These are phyloP conservation scores for Diplazon laetatorius DNA, from an alignment of 2,888 invertebrate genomes.

Conservation along the genomic window DNA sequence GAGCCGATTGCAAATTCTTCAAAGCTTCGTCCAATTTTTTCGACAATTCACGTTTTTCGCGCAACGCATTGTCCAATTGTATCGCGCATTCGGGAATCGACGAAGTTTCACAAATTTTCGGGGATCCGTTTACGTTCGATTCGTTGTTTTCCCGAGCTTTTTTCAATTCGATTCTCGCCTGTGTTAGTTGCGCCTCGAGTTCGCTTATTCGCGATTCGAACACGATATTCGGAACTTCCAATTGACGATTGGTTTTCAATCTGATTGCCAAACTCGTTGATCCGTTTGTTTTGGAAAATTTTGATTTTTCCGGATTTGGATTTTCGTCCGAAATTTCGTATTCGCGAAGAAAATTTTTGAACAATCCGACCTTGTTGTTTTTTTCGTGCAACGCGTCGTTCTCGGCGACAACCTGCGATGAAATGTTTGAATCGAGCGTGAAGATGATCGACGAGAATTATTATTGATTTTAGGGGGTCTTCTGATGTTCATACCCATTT, in stretches of 20 bases:
- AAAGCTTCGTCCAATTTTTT: slow-evolving; percentile 86
- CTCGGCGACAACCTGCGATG: slow-evolving; percentile 87
- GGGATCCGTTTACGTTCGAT: slow-evolving; percentile 79
- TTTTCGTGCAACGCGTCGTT: slow-evolving; percentile 92
- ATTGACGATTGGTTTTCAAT: slow-evolving; percentile 76
- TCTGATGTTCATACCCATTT: too few species aligned
- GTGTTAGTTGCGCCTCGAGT: slow-evolving; percentile 91
- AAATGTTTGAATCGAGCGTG: neutral
- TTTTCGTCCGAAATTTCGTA: slow-evolving; percentile 72
- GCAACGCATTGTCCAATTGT: slow-evolving; percentile 75
- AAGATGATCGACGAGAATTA: slow-evolving; percentile 21
- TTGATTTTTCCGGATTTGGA: slow-evolving; percentile 45
- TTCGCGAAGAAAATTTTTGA: slow-evolving; percentile 85
- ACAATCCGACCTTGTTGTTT: slow-evolving; percentile 89
- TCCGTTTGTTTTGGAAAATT: slow-evolving; percentile 62
- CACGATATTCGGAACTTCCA: slow-evolving; percentile 91
- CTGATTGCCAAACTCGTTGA: slow-evolving; percentile 82
- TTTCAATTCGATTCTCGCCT: slow-evolving; percentile 89
- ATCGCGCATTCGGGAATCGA: slow-evolving; percentile 61
- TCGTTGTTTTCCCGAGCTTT: slow-evolving; percentile 88
- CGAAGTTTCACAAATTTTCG: slow-evolving; percentile 66
- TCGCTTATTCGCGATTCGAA: slow-evolving; percentile 94
- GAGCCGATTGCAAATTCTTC: slow-evolving; percentile 85
- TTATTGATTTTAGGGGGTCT: slow-evolving; percentile 35
- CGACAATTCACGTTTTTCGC: slow-evolving; percentile 76